Evolutionary conservation across 2,113 vertebrate species (phyloP), one percentile per base, ranked within the genome.

Genomic region (Ageneiosus marmoratus): DNA sequence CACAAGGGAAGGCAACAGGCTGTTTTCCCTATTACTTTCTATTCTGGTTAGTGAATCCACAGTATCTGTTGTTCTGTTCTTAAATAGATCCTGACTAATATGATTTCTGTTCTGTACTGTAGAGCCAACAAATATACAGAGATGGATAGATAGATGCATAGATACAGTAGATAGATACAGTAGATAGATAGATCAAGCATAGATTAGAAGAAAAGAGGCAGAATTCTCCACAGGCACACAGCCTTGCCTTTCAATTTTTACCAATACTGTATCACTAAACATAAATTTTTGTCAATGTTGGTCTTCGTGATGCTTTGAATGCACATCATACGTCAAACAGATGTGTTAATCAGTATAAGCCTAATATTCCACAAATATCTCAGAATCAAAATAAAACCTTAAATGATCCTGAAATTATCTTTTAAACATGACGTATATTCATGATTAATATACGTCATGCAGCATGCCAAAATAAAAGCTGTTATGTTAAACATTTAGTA

Each of bases 231-330:
- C 51, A 77, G 70, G 34, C 81, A 15, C 85, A 77, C 74, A 20
- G 85, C 55, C n/a, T 84, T 81, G 82, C 73, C 55, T 77, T 75
- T 67, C n/a, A 13, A 60, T 51, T 62, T 58, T 75, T 5, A 20
- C 32, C 2, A n/a, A 27, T 46, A 6, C 63, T 41, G 15, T 18
- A 41, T 55, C 32, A 41, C 50, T 55, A 24, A 53, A 18, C 18
- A 34, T 29, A n/a, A 22, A 6, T 44, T n/a, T 22, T 70, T 20
- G 5, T 22, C n/a, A 24, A 8, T 11, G 24, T 58, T 58, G n/a
- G 24, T 58, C 56, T 58, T 22, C 22, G 1, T 58, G 56, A 58
- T n/a, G 56, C 56, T 58, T n/a, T n/a, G 56, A 58, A n/a, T 58
- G 10, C 24, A 9, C 20, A n/a, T 58, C 24, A n/a, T 8, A 58